Percentiles rank a stretch among this genome's conserved stretches.
phyloP scores from a whole-genome alignment of 2,797 vertebrate species.

The Poeciliopsis infans region DNA sequence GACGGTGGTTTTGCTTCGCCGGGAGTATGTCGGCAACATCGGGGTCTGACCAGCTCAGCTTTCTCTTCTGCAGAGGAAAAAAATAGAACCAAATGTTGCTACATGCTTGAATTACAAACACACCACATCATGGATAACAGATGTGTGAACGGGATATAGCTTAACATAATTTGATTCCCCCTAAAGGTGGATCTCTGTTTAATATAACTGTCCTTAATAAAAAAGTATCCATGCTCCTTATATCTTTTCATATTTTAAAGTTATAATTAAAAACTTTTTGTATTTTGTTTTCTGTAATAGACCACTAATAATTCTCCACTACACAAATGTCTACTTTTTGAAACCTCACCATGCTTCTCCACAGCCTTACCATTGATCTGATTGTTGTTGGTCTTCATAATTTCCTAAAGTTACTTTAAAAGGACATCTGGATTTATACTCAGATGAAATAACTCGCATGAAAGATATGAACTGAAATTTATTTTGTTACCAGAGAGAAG shows the following conservation, averaged over 20 bases:
- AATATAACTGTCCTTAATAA: not conserved
- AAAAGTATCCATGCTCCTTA: not conserved
- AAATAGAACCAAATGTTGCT: constrained; percentile 35
- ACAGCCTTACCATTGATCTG: not conserved
- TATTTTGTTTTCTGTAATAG: not conserved
- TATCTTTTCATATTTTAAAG: not conserved
- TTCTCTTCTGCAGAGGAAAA: constrained; percentile 72
- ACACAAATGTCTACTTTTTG: not conserved
- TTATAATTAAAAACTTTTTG: not conserved
- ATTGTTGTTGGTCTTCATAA: not conserved
- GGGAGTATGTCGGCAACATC: constrained; percentile 35
- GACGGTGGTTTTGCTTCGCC: constrained; percentile 40
- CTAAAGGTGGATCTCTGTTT: not conserved
- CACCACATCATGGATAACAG: not conserved
- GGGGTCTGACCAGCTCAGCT: constrained; percentile 73
- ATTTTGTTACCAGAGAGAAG: not conserved
- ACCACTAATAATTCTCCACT: no score
- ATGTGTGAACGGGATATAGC: not conserved
- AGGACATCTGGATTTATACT: not conserved
- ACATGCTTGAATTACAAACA: constrained; percentile 1
- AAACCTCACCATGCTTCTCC: not conserved
- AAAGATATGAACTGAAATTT: not conserved
- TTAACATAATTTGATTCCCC: not conserved
- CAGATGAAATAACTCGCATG: not conserved
- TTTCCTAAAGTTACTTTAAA: not conserved